These are phyloP conservation scores for Papilio xuthus DNA, from an alignment of 1,140 invertebrate genomes.

Conservation along the genomic window DNA sequence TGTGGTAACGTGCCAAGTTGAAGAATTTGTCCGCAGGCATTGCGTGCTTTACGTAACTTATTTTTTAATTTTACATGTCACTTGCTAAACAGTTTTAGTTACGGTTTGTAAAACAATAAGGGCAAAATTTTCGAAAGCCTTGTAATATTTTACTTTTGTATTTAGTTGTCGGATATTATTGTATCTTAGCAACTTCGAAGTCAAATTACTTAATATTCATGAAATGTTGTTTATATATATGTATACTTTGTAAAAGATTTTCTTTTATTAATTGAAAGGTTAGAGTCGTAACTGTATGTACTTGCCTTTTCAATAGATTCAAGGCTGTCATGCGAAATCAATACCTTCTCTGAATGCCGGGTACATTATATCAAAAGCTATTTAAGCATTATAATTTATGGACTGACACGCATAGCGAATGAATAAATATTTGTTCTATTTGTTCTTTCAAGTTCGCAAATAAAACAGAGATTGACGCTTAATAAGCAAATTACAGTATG, in stretches of 20 bases:
- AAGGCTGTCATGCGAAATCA: conserved; percentile 69
- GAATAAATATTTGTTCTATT: conserved; percentile 30
- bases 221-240: background rate
- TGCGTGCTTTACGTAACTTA: conserved; percentile 69
- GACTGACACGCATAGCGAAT: conserved; percentile 16
- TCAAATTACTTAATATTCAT: background rate
- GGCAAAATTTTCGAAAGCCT: conserved; percentile 47
- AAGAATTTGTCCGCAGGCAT: conserved; percentile 56
- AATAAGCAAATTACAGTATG: background rate
- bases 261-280: conserved; percentile 64
- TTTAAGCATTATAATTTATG: conserved; percentile 43
- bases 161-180: background rate
- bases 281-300: conserved; percentile 47
- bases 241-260: background rate
- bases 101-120: conserved; percentile 70
- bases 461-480: background rate
- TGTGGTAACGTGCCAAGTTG: conserved; percentile 57
- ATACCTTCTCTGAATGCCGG: conserved; percentile 57
- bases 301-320: conserved; percentile 66
- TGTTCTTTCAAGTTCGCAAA: background rate
- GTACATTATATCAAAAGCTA: conserved; percentile 56
- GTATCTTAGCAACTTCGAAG: background rate
- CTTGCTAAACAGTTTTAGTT: conserved; percentile 58
- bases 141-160: background rate
- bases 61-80: conserved; percentile 60